Evolutionary conservation across 2,888 invertebrate species (phyloP).

Genomic region (Hyles lineata): DNA sequence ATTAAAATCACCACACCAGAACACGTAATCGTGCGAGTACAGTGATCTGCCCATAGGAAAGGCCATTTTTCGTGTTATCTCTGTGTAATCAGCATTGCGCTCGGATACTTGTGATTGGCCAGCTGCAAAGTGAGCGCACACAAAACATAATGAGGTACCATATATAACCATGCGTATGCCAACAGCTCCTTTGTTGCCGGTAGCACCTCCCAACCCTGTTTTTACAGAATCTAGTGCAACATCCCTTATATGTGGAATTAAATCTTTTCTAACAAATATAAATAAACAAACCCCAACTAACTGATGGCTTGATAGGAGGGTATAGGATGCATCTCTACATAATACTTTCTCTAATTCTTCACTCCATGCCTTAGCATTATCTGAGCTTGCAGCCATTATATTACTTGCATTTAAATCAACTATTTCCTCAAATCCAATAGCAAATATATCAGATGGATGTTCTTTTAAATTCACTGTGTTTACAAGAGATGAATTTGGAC

Average conservation of each 20-base stretch:
- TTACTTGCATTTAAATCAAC: slow-evolving; percentile 99
- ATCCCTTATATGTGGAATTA: slow-evolving; percentile 95
- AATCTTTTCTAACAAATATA: slow-evolving; percentile 95
- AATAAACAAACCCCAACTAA: slow-evolving; percentile 99
- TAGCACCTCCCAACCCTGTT: slow-evolving; percentile 99
- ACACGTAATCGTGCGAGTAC: slow-evolving; percentile 98
- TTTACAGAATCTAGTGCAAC: slow-evolving; percentile 98
- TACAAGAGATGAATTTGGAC: slow-evolving; percentile 84
- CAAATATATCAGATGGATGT: slow-evolving; percentile 95
- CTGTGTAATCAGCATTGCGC: slow-evolving; percentile 97
- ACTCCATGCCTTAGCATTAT: slow-evolving; percentile 97
- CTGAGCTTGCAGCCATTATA: slow-evolving; percentile 96
- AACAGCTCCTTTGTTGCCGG: slow-evolving; percentile 98
- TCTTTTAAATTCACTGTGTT: slow-evolving; percentile 79
- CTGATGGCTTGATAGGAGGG: slow-evolving; percentile 96
- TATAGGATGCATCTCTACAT: slow-evolving; percentile 94
- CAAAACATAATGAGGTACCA: slow-evolving; percentile 97
- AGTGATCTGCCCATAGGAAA: slow-evolving; percentile 97
- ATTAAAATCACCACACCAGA: slow-evolving; percentile 99
- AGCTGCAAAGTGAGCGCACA: slow-evolving; percentile 99
- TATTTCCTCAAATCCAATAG: slow-evolving; percentile 99
- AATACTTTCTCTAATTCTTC: slow-evolving; percentile 97
- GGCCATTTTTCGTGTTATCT: slow-evolving; percentile 95
- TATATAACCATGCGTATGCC: slow-evolving; percentile 96
- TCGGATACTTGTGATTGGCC: slow-evolving; percentile 98